Evolutionary conservation across 2,888 invertebrate genomes (phyloP).

Genomic region (Lottia scabra): DNA sequence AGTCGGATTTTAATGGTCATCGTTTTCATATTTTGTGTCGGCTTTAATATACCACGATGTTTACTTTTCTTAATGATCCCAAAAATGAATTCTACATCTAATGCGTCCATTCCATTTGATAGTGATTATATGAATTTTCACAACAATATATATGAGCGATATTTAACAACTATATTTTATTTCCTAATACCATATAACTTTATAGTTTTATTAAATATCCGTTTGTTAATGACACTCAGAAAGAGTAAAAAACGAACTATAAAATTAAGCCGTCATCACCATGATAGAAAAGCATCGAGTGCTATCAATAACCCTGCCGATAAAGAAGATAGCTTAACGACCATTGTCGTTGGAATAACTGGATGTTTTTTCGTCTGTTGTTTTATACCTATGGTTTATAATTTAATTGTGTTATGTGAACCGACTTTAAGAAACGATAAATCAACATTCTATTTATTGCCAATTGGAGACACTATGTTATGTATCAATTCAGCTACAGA

Average conservation of each 20-base stretch:
- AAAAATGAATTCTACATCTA: not conserved
- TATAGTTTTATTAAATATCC: constrained; percentile 32
- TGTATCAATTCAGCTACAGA: constrained; percentile 36
- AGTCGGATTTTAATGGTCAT: constrained; percentile 26
- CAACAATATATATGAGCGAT: constrained; percentile 27
- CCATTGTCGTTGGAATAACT: constrained; percentile 36
- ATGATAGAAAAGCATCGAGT: not conserved
- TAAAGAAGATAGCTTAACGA: constrained; percentile 30
- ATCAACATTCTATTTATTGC: constrained; percentile 21
- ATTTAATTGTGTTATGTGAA: constrained; percentile 20
- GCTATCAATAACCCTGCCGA: constrained; percentile 17
- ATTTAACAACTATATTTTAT: constrained; percentile 32
- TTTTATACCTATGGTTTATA: constrained; percentile 32
- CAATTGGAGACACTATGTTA: constrained; percentile 33
- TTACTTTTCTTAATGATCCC: constrained; percentile 28
- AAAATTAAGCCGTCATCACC: constrained; percentile 5
- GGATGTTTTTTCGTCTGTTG: constrained; percentile 37
- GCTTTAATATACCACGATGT: constrained; percentile 37
- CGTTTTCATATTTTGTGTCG: constrained; percentile 30
- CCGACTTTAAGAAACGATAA: constrained; percentile 17
- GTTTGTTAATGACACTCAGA: constrained; percentile 31
- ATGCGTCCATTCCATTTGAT: constrained; percentile 8
- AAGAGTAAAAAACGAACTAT: constrained; percentile 8
- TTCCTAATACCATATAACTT: constrained; percentile 35
- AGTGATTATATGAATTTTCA: constrained; percentile 12